Percentiles rank a stretch among this genome's conserved stretches.
These are phyloP conservation scores for Alentia gelatinosa DNA, from an alignment of 2,888 invertebrate species.

Conservation along the genomic window DNA sequence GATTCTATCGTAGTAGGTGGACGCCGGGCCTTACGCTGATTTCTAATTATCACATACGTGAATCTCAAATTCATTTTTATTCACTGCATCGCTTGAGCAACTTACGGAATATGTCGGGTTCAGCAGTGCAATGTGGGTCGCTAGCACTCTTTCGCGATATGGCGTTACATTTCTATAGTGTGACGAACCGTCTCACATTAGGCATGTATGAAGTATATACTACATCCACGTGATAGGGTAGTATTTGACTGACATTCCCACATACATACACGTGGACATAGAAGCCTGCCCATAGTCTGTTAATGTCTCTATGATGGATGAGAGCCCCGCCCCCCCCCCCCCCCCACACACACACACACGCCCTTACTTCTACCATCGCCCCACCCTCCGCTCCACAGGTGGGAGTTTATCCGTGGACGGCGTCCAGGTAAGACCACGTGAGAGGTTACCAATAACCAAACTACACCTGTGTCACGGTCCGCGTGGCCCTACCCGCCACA, in stretches of 20 bases:
- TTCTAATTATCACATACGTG: too few relatives aligned
- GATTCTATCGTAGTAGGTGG: too few relatives aligned
- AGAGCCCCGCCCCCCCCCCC: not conserved
- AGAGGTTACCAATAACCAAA: not conserved
- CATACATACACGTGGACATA: not conserved
- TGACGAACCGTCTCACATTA: too few relatives aligned
- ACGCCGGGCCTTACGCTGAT: too few relatives aligned
- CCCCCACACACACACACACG: not conserved
- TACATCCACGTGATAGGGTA: too few relatives aligned
- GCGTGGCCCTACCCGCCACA: not conserved
- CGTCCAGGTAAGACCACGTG: not conserved
- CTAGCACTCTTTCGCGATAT: too few relatives aligned
- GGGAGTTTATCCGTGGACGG: not conserved
- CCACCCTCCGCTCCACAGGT: not conserved
- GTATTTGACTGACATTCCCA: not conserved
- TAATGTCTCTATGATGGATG: not conserved
- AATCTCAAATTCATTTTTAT: too few relatives aligned
- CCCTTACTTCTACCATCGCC: not conserved
- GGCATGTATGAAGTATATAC: too few relatives aligned
- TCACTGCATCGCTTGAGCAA: too few relatives aligned
- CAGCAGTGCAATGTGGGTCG: too few relatives aligned
- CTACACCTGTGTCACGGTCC: constrained; percentile 6
- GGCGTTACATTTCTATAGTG: too few relatives aligned
- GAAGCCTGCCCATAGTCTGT: not conserved
- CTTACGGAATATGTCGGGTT: too few relatives aligned